Base-by-base conservation (phyloP, 2,888 invertebrate species). In the Pogonocherus hispidulus region DNA sequence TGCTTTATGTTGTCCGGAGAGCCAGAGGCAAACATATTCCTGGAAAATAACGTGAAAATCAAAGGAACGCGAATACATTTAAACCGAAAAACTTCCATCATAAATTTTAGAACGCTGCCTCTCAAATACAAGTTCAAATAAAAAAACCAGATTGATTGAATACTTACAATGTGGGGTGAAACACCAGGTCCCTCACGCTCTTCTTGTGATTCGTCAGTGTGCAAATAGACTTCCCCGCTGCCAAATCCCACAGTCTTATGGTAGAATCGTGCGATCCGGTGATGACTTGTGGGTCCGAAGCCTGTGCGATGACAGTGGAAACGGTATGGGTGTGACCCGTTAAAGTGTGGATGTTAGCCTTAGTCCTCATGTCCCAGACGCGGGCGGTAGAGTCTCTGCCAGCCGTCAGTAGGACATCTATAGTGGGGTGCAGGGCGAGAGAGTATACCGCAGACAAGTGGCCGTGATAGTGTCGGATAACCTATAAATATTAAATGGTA, bases 151-250 rank as follows among this genome's bases (percentile, higher is more conserved):
- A 5, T 27, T 27, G 8, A 27, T 27, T 27, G 8, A 27, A 8
- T 63, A 86, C 87, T 84, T 81, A 91, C 80, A 93, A 83, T 0
- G 90, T 90, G 0, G 95, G 94, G 86, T 95, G 95, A 9, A 94
- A 87, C 0, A 92, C 91, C 6, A 95, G 87, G 68, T 94, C 91
- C 22, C 95, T 89, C 0, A 95, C 94, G 73, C 95, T 98, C 84
- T 99, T 99, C 86, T 99, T 99, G 87, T 99, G 99, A 87, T 99
- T 98, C 0, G 99, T 99, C 5, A 99, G 88, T 0, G 99, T 98
- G 75, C 95, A 95, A 77, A 94, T 89, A 0, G 97, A 96, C 83
- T 95, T 95, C 57, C 99, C 99, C 0, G 97, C 96, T 0, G 97
- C 97, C 67, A 99, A 86, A 87, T 99, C 99, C 99, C 99, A 99